Percentiles rank a stretch among this genome's conserved stretches.
These are phyloP conservation scores for Drosophila aff. DNA, from an alignment of 1,140 invertebrate species.

Conservation along the genomic window DNA sequence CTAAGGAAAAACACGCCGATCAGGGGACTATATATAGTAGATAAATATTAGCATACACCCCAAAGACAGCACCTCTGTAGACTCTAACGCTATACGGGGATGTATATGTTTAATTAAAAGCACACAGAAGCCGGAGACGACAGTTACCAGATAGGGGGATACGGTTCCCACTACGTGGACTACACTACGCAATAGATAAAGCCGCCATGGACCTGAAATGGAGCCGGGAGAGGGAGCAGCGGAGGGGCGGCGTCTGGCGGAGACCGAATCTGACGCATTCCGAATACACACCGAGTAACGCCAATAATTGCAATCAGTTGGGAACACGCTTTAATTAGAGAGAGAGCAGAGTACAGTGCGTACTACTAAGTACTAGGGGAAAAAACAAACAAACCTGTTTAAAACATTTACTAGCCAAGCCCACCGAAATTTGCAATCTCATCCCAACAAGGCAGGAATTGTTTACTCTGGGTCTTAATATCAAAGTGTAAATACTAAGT, in stretches of 20 bases:
- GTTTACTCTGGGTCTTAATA: not conserved
- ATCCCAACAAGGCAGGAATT: constrained; percentile 17
- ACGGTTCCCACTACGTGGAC: constrained; percentile 18
- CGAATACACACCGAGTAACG: constrained; percentile 5
- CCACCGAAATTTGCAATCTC: constrained; percentile 9
- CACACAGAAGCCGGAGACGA: constrained; percentile 41
- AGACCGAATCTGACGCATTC: constrained; percentile 18
- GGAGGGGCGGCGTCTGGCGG: constrained; percentile 25
- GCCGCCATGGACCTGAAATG: constrained; percentile 25
- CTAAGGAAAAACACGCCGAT: constrained; percentile 64
- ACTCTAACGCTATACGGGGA: constrained; percentile 30
- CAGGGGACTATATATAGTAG: constrained; percentile 61
- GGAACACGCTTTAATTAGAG: constrained; percentile 46
- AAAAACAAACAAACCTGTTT: constrained; percentile 4
- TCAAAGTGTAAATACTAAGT: constrained; percentile 18
- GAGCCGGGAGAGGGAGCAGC: not conserved
- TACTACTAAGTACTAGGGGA: not conserved
- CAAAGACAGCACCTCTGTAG: constrained; percentile 21
- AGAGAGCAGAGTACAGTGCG: not conserved
- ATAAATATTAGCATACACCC: constrained; percentile 67
- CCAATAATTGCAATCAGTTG: constrained; percentile 23
- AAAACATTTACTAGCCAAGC: constrained; percentile 5
- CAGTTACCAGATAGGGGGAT: constrained; percentile 13
- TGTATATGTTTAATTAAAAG: constrained; percentile 75
- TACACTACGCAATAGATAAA: constrained; percentile 72